These are phyloP conservation scores for Neodon shergylaensis DNA, from an alignment of 2,113 vertebrate genomes.

Conservation along the genomic window DNA sequence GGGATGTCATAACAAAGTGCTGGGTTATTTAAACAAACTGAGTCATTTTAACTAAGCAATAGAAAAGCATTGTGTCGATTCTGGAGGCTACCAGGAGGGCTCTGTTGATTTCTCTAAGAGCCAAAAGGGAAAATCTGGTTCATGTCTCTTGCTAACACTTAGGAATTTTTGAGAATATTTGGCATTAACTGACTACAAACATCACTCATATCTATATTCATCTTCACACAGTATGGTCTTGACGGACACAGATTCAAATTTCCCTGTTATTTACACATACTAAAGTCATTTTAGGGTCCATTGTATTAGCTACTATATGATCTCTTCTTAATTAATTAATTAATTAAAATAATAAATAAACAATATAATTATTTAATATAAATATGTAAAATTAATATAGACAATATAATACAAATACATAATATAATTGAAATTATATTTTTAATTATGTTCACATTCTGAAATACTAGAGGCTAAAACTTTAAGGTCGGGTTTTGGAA, in stretches of 20 bases:
- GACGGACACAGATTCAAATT: neutral
- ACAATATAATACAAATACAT: too few species aligned
- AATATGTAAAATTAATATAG: too few species aligned
- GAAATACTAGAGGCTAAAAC: neutral
- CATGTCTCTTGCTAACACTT: neutral
- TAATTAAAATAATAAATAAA: neutral
- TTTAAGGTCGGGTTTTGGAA: neutral
- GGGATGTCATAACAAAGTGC: neutral
- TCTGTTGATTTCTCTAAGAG: neutral
- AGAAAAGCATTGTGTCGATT: neutral
- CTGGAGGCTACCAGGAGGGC: neutral
- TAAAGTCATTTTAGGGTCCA: neutral
- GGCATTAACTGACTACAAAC: neutral
- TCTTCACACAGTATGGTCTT: neutral
- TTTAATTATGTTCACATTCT: neutral
- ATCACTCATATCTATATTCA: neutral
- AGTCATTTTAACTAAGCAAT: neutral
- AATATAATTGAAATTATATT: neutral
- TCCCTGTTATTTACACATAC: neutral
- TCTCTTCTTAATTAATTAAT: neutral
- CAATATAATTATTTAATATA: too few species aligned
- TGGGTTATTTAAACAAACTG: neutral
- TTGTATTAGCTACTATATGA: neutral
- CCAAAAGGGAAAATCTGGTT: neutral
- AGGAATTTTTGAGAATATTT: neutral